Percentiles rank a stretch among this genome's conserved stretches.
Conservation (phyloP, 2,888 invertebrate species). For the Crioceris asparagi region DNA sequence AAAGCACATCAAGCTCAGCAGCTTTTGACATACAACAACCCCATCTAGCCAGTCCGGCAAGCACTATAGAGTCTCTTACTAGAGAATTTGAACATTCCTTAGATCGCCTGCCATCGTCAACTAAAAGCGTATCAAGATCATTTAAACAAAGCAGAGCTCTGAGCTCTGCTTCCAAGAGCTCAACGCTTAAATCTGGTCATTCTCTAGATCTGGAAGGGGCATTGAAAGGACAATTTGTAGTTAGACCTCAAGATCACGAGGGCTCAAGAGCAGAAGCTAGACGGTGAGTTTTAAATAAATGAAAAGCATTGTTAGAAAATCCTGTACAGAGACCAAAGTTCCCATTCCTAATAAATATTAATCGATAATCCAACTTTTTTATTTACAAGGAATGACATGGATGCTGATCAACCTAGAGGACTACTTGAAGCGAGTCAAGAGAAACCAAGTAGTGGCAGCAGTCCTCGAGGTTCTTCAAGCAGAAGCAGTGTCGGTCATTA, state of each 20-base stretch:
- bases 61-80: conserved; percentile 68
- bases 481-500: conserved; percentile 38
- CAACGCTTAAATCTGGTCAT: conserved; percentile 26
- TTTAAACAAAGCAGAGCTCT: background rate
- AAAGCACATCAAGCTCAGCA: conserved; percentile 21
- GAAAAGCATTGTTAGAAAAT: too few species aligned
- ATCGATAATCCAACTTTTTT: too few species aligned
- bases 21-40: conserved; percentile 21
- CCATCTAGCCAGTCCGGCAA: conserved; percentile 63
- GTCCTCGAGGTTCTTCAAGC: conserved; percentile 41
- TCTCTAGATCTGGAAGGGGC: conserved; percentile 36
- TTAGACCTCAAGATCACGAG: conserved; percentile 55
- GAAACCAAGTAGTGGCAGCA: conserved; percentile 14
- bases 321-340: too few species aligned
- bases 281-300: too few species aligned
- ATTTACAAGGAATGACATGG: conserved; percentile 3
- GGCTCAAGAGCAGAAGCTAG: conserved; percentile 55
- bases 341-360: too few species aligned
- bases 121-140: conserved; percentile 20
- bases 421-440: too few species aligned
- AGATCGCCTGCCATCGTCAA: conserved; percentile 33
- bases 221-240: conserved; percentile 47
- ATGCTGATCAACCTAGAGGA: conserved; percentile 4
- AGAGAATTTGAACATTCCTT: conserved; percentile 77
- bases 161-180: conserved; percentile 20